Percentiles rank a stretch among this genome's conserved stretches.
Evolutionary conservation across 2,113 vertebrate genomes (phyloP).

Genomic region (Marmota flaviventris): DNA sequence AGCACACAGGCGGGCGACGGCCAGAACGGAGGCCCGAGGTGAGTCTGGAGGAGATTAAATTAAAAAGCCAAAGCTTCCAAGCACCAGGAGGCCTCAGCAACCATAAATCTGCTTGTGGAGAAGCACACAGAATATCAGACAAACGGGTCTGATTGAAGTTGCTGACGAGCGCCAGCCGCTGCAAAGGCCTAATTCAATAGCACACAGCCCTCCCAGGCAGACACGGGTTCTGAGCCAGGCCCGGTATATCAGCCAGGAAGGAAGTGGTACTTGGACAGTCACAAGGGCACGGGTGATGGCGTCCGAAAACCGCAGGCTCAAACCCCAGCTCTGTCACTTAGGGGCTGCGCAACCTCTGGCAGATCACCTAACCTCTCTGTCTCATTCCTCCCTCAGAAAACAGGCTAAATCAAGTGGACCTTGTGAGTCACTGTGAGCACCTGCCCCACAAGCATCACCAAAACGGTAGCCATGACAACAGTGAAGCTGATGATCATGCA

Average conservation of each 20-base stretch:
- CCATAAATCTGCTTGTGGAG: not conserved
- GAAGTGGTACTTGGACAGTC: not conserved
- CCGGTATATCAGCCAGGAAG: not conserved
- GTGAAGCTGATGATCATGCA: rapidly evolving
- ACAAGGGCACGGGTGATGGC: rapidly evolving
- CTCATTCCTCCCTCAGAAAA: not conserved
- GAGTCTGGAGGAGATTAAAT: conserved; percentile 67
- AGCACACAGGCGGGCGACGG: conserved; percentile 31
- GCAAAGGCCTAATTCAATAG: not conserved
- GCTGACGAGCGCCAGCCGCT: not conserved
- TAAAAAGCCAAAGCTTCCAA: conserved; percentile 40
- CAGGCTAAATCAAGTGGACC: not conserved
- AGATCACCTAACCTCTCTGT: not conserved
- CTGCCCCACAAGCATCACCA: not conserved
- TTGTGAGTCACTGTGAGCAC: not conserved
- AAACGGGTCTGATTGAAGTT: not conserved
- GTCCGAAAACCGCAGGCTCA: not conserved
- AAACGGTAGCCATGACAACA: not conserved
- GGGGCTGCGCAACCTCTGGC: not conserved
- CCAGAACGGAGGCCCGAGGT: not conserved
- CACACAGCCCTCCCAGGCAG: not conserved
- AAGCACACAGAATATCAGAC: not conserved
- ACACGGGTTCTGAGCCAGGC: not conserved
- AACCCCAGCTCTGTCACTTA: not conserved
- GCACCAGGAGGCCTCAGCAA: not conserved